Conservation (phyloP, 2,113 vertebrate species). For the Austrofundulus limnaeus region DNA sequence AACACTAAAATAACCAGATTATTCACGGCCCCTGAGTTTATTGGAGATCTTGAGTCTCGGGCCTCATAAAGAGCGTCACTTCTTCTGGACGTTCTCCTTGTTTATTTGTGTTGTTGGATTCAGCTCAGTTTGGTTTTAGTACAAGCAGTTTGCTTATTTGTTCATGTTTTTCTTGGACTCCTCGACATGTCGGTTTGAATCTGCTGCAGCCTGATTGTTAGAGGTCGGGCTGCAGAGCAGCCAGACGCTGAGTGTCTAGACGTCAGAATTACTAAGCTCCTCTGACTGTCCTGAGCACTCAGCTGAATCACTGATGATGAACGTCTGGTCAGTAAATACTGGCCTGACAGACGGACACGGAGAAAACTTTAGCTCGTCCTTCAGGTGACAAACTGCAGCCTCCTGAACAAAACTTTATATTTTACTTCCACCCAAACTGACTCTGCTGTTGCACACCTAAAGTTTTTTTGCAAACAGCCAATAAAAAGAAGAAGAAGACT, state of each 20-base stretch:
- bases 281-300: constrained; percentile 13
- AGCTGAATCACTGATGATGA: background rate
- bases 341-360: too few species aligned
- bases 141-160: background rate
- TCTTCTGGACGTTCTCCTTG: constrained; percentile 27
- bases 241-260: constrained; percentile 36
- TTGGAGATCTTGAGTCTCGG: constrained; percentile 4
- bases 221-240: background rate
- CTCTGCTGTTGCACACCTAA: too few species aligned
- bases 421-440: too few species aligned
- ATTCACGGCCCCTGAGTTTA: too few species aligned
- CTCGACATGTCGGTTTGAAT: background rate
- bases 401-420: too few species aligned
- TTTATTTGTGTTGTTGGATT: constrained; percentile 6
- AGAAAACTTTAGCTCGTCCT: too few species aligned
- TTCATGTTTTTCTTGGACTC: background rate
- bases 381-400: too few species aligned
- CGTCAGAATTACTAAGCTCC: background rate
- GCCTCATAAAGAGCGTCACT: constrained; percentile 24
- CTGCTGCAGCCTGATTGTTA: constrained; percentile 15
- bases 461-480: too few species aligned
- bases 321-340: background rate
- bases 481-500: too few species aligned
- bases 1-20: too few species aligned
- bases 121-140: constrained; percentile 5